A percentile compares a stretch with the other conserved stretches of the same genome.
Conservation (phyloP, 2,113 vertebrate species). For the Asarcornis scutulata region DNA sequence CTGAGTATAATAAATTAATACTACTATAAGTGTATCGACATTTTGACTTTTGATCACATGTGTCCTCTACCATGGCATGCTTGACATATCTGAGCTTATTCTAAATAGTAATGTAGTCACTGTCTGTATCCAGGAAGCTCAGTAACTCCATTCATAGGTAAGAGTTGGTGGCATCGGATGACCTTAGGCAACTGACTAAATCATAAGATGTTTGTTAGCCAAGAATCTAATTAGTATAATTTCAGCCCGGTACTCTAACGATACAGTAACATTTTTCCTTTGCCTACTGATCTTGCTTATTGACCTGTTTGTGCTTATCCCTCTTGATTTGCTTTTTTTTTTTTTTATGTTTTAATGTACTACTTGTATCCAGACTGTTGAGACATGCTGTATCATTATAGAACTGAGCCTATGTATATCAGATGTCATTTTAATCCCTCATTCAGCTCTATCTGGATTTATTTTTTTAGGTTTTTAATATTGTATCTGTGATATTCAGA, state of each 20-base stretch:
- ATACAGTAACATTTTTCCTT: background rate
- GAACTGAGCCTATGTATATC: background rate
- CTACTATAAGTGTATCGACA: background rate
- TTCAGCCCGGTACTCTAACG: background rate
- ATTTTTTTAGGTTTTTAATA: background rate
- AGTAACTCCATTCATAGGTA: background rate
- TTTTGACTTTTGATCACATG: background rate
- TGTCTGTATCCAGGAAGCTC: background rate
- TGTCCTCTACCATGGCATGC: background rate
- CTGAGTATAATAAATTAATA: background rate
- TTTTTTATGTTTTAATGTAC: background rate
- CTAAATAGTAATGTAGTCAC: background rate
- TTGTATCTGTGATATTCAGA: background rate
- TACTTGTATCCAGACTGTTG: background rate
- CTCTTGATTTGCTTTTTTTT: background rate
- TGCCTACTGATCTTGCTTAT: background rate
- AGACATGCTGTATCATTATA: background rate
- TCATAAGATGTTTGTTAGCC: slow-evolving; percentile 5
- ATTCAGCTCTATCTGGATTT: background rate
- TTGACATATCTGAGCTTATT: background rate
- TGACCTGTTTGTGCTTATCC: background rate
- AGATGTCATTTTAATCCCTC: background rate
- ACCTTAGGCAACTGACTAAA: background rate
- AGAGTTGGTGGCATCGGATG: background rate
- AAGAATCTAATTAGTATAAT: background rate